Conservation (phyloP, 2,888 invertebrate genomes). For the Hirtodrosophila confusa region DNA sequence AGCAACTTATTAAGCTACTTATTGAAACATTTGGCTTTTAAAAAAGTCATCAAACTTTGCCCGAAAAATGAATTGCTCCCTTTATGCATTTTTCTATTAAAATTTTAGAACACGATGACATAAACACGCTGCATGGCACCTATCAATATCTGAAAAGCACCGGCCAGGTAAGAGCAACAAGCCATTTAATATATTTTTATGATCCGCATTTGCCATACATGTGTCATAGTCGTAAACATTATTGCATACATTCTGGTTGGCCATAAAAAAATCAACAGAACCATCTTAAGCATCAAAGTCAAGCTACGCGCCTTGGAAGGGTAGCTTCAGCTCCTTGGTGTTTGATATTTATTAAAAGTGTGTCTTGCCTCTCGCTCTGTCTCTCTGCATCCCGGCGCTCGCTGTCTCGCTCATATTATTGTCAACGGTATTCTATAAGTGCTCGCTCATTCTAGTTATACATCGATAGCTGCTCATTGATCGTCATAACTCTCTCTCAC, state of each 20-base stretch:
- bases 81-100: not conserved
- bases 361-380: conserved; percentile 35
- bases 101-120: conserved; percentile 78
- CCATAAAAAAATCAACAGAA: conserved; percentile 43
- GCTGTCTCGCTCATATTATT: conserved; percentile 27
- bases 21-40: too few species aligned
- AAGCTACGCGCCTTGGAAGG: conserved; percentile 26
- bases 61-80: not conserved
- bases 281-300: conserved; percentile 63
- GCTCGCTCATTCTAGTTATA: conserved; percentile 5
- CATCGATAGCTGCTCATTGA: conserved; percentile 42
- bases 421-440: conserved; percentile 11
- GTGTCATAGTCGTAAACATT: conserved; percentile 56
- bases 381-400: conserved; percentile 13
- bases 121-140: conserved; percentile 83
- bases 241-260: conserved; percentile 60
- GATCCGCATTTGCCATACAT: conserved; percentile 51
- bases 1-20: too few species aligned
- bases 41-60: too few species aligned
- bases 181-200: conserved; percentile 22
- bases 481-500: conserved; percentile 28
- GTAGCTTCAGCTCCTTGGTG: conserved; percentile 78
- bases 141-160: conserved; percentile 86
- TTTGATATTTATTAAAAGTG: conserved; percentile 78
- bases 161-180: conserved; percentile 85